Conservation (phyloP, 2,888 invertebrate genomes). For the Steromphala cineraria region DNA sequence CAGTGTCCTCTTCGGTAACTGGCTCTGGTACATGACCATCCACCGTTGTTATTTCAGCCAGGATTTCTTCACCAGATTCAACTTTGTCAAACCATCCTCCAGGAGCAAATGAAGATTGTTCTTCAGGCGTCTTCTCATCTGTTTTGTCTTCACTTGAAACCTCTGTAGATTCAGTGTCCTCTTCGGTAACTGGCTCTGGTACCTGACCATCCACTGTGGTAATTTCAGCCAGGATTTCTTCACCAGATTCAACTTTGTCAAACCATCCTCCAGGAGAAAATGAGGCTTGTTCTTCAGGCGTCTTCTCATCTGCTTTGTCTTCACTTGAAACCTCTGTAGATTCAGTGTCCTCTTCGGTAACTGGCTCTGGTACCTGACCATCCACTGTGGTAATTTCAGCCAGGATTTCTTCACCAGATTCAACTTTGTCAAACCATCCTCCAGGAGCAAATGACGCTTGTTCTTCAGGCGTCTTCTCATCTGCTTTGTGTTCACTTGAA, state of each 20-base stretch:
- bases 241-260: too few species aligned
- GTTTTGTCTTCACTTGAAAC: not conserved
- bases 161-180: not conserved
- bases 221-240: not conserved
- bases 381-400: slow-evolving; percentile 3
- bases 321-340: not conserved
- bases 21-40: too few species aligned
- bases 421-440: slow-evolving; percentile 1
- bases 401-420: not conserved
- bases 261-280: not conserved
- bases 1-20: not conserved
- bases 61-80: too few species aligned
- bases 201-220: not conserved
- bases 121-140: not conserved
- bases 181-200: not conserved
- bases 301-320: not conserved
- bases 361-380: not conserved
- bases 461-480: not conserved
- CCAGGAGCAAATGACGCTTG: not conserved
- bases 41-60: too few species aligned
- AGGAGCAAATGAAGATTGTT: not conserved
- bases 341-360: not conserved
- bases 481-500: not conserved
- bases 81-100: too few species aligned
- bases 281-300: not conserved